phyloP scores from a whole-genome alignment of 2,797 vertebrate genomes.

The Danio choprae region DNA sequence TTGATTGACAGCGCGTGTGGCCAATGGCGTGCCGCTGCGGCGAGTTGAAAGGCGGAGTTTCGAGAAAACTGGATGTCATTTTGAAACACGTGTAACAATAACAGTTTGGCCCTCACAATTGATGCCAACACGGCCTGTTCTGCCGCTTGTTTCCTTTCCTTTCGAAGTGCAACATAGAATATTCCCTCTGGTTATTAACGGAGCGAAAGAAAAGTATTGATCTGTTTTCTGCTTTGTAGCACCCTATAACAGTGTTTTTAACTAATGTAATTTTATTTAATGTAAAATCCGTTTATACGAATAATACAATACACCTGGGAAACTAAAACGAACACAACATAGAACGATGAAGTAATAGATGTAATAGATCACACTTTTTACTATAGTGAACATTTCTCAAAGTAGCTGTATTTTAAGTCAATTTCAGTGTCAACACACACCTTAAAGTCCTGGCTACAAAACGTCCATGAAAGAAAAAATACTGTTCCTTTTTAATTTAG shows the following conservation, averaged over 20 bases:
- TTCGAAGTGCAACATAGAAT: conserved; percentile 30
- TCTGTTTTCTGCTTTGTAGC: neutral
- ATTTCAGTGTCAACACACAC: neutral
- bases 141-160: neutral
- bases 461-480: too few species aligned
- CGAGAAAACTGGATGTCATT: conserved; percentile 67
- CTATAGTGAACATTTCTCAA: neutral
- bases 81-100: conserved; percentile 79
- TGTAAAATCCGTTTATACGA: neutral
- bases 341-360: neutral
- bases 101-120: conserved; percentile 21
- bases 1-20: conserved; percentile 49
- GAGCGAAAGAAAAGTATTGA: neutral
- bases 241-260: neutral
- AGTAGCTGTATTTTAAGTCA: too few species aligned
- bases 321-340: neutral
- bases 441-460: neutral
- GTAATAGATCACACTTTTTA: neutral
- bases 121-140: conserved; percentile 17
- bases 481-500: too few species aligned
- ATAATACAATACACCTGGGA: neutral
- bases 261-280: neutral
- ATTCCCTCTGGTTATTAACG: conserved; percentile 21
- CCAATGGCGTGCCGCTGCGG: conserved; percentile 63
- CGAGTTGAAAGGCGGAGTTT: conserved; percentile 58